Base-by-base conservation (phyloP, 2,797 vertebrate species). In the Rhinatrema bivittatum region DNA sequence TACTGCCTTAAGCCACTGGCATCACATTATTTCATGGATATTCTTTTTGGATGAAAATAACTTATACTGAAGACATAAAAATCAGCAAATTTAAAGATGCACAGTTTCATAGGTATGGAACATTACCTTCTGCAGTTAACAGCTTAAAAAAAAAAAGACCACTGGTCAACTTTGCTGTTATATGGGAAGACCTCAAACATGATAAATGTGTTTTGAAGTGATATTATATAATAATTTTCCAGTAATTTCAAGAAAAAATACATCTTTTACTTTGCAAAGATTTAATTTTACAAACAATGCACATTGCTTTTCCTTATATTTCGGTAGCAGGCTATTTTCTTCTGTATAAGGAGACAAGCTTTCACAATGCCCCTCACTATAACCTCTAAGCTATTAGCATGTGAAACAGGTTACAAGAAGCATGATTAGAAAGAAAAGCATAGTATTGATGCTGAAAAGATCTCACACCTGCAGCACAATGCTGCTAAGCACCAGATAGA, bases 391-490 rank as follows among this genome's bases (percentile, higher is more conserved):
- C 52, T 56, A 49, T 64, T 53, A 77, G 58, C n/a, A 32, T 16
- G n/a, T n/a, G n/a, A n/a, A n/a, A n/a, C n/a, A n/a, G 30, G 13
- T 10, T 16, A 38, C 24, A 42, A n/a, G 44, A 73, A 75, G 60
- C 7, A 37, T n/a, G 16, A 74, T 64, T 21, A 23, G 32, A 60
- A 43, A 29, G 46, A 28, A 68, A 47, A 63, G 39, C 42, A 50
- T 70, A 58, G 66, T 32, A 56, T 29, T 36, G 32, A 59, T 18
- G 45, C 47, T 54, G 22, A 10, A 26, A n/a, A n/a, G 46, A 28
- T 55, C 50, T 51, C 28, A 48, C 67, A 80, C 65, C 73, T 81
- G 68, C 71, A 75, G 62, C 51, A 62, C 36, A 59, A 67, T 33
- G 40, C 61, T 55, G 39, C 41, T 39, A 53, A 65, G 60, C 10